Evolutionary conservation across 2,797 vertebrate genomes (phyloP), one percentile per base, ranked within the genome.

Genomic region (Coluber constrictor): DNA sequence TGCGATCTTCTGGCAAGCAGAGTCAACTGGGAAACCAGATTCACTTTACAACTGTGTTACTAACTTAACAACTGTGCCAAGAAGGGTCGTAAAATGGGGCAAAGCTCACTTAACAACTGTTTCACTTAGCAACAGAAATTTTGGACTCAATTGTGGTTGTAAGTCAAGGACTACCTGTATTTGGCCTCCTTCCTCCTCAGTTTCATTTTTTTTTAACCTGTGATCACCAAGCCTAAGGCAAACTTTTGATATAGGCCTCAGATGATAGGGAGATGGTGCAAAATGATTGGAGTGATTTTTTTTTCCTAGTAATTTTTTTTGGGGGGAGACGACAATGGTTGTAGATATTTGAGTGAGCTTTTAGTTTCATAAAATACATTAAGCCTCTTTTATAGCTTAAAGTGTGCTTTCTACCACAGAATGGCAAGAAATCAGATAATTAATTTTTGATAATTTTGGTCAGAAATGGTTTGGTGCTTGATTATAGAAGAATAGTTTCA

Each of bases 291-390:
- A 25, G 9, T 25, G 6, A 10, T 25, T 83, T 23, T 37, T 79
- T 47, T 29, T 3, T 23, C 7, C n/a, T 32, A n/a, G 5, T 32
- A 70, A 32, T 32, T 32, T 70, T 32, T 32, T 63, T 0, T 0
- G 18, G 37, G 16, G 32, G 3, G 32, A 7, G 15, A 16, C 16
- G 5, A 5, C 0, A 3, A 13, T 1, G 1, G 3, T 83, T 83
- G 10, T 83, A 83, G 79, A 83, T 25, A 12, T 47, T 83, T 83
- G 37, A 37, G 32, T 79, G 70, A 25, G 79, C 20, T 25, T 83
- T 83, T 83, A 25, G 23, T 47, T 83, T 47, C 79, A 47, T 47
- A 83, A 83, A 83, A 12, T 83, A 83, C 43, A 47, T 25, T 47
- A 83, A 47, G 4, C 43, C 20, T 47, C 79, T 25, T 83, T 83